Percentiles rank a stretch among this genome's conserved stretches.
Conservation (phyloP, 2,113 vertebrate genomes). For the Hemibagrus wyckioides region DNA sequence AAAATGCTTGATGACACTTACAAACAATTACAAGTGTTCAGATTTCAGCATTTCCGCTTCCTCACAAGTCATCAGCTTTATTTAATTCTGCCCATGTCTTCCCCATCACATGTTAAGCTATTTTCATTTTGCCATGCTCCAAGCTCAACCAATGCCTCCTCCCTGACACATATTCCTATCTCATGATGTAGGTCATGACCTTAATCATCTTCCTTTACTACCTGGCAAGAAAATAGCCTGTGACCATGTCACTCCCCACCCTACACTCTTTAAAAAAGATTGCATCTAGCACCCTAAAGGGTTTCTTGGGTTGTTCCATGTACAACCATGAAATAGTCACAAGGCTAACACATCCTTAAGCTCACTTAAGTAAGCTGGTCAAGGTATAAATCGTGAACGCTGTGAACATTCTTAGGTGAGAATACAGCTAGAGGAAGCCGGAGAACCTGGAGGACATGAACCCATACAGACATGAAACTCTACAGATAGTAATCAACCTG, state of each 20-base stretch:
- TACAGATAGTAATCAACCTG: neutral
- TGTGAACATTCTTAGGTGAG: neutral
- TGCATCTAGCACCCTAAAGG: neutral
- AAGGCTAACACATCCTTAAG: neutral
- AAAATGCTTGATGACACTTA: neutral
- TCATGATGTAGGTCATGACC: neutral
- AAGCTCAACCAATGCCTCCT: neutral
- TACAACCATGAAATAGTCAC: neutral
- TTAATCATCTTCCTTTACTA: neutral
- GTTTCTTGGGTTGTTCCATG: neutral
- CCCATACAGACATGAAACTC: neutral
- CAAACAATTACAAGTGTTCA: neutral
- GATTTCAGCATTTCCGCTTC: neutral
- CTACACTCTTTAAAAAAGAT: neutral
- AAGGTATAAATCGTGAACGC: neutral
- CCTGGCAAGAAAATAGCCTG: neutral
- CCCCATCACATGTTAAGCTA: neutral
- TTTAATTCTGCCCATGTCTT: neutral
- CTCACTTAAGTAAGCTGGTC: neutral
- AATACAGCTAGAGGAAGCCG: neutral
- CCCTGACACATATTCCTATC: neutral
- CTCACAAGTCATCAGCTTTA: neutral
- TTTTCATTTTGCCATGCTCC: neutral
- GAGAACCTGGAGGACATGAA: neutral
- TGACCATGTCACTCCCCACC: neutral